phyloP scores from a whole-genome alignment of 2,888 invertebrate genomes.

The Ennomos erosarius region DNA sequence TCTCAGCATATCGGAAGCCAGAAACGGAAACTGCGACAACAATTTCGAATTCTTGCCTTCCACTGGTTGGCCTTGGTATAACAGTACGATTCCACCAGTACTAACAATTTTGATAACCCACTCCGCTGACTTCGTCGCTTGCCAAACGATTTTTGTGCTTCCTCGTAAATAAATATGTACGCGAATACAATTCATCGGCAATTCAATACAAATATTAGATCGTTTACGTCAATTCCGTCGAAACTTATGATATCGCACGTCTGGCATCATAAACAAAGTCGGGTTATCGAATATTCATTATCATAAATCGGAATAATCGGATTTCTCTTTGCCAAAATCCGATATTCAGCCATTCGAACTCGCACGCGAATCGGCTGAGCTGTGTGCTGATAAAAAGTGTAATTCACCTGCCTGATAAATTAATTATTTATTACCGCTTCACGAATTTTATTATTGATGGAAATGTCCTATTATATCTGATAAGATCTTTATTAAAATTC shows the following conservation, averaged over 20 bases:
- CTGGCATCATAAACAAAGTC: conserved; percentile 25
- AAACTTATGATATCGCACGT: conserved; percentile 24
- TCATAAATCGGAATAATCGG: conserved; percentile 25
- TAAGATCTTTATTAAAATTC: too few relatives aligned
- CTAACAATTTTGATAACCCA: background rate
- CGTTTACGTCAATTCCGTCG: conserved; percentile 14
- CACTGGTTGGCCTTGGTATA: background rate
- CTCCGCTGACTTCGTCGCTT: background rate
- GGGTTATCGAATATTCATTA: conserved; percentile 33
- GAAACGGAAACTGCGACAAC: background rate
- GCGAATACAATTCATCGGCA: too few relatives aligned
- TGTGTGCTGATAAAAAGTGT: conserved; percentile 9
- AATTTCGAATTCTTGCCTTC: background rate
- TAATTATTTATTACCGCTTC: conserved; percentile 13
- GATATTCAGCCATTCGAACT: conserved; percentile 15
- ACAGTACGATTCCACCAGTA: background rate
- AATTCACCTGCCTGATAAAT: conserved; percentile 12
- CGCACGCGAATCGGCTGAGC: conserved; percentile 19
- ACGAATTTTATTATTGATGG: too few relatives aligned
- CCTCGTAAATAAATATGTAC: too few relatives aligned
- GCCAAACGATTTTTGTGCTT: conserved; percentile 1
- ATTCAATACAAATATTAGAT: background rate
- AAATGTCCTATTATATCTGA: too few relatives aligned
- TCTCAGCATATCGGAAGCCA: background rate
- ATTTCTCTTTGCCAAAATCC: conserved; percentile 29